phyloP scores from a whole-genome alignment of 2,797 vertebrate species.

The Lacerta agilis region DNA sequence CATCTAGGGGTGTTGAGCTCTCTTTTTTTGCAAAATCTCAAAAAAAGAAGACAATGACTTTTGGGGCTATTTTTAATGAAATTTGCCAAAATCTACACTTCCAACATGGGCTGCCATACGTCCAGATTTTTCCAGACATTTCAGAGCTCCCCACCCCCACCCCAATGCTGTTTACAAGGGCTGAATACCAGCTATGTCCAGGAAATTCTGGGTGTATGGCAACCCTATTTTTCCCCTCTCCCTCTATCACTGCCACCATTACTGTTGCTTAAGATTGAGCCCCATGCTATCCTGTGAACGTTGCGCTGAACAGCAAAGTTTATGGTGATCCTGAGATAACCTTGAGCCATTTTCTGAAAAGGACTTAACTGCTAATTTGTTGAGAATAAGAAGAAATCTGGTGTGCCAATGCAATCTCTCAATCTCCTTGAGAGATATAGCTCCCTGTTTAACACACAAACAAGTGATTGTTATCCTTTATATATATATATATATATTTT shows the following conservation, averaged over 20 bases:
- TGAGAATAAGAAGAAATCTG: not conserved
- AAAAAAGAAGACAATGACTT: not conserved
- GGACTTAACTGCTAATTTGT: not conserved
- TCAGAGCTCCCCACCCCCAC: too few relatives aligned
- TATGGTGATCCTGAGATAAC: not conserved
- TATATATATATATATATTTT: not conserved
- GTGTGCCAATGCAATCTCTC: not conserved
- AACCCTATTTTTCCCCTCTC: not conserved
- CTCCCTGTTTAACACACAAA: not conserved
- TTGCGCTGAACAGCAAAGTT: not conserved
- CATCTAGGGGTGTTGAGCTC: too few relatives aligned
- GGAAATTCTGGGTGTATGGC: too few relatives aligned
- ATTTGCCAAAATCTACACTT: too few relatives aligned
- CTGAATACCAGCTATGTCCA: too few relatives aligned
- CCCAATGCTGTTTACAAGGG: too few relatives aligned
- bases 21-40: too few relatives aligned
- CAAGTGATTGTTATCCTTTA: conserved; percentile 1
- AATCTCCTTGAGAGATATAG: not conserved
- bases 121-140: too few relatives aligned
- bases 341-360: not conserved
- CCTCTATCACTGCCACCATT: too few relatives aligned
- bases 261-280: not conserved
- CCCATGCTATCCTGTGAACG: not conserved
- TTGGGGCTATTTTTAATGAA: not conserved
- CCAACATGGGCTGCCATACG: too few relatives aligned